Conservation (phyloP, 2,113 vertebrate genomes). For the Lepus americanus region DNA sequence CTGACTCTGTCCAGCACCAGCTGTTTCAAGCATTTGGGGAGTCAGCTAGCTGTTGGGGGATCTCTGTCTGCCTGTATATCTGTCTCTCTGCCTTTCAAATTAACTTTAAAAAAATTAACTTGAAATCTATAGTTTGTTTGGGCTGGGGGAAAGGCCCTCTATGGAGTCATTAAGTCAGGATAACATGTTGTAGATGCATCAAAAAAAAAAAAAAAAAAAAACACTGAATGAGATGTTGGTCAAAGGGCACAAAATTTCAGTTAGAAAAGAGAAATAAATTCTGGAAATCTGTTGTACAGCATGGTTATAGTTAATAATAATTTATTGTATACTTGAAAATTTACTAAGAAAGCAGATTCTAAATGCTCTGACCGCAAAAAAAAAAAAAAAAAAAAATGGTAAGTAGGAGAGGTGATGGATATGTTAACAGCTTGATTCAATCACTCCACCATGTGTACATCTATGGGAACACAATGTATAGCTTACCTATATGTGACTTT, state of each 20-base stretch:
- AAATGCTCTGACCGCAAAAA: neutral
- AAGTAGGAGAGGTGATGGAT: neutral
- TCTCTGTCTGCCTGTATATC: too few relatives aligned
- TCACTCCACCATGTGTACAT: neutral
- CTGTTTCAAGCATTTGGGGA: too few relatives aligned
- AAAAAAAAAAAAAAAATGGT: neutral
- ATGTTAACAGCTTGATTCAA: neutral
- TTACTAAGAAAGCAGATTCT: neutral
- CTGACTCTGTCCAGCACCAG: too few relatives aligned
- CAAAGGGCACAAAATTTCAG: neutral
- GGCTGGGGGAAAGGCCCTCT: neutral
- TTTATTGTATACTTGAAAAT: neutral
- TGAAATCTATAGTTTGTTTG: conserved; percentile 11
- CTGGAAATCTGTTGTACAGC: neutral
- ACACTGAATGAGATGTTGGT: neutral
- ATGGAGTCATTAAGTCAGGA: neutral
- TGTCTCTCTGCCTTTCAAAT: too few relatives aligned
- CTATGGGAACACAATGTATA: neutral
- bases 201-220: neutral
- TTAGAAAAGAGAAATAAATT: neutral
- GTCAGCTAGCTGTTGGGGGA: too few relatives aligned
- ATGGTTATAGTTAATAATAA: neutral
- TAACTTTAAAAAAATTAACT: neutral
- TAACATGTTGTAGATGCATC: neutral
- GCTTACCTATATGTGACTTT: neutral